Evolutionary conservation across 2,888 invertebrate genomes (phyloP).

Genomic region (Galeopsomyia nigrocyanea): DNA sequence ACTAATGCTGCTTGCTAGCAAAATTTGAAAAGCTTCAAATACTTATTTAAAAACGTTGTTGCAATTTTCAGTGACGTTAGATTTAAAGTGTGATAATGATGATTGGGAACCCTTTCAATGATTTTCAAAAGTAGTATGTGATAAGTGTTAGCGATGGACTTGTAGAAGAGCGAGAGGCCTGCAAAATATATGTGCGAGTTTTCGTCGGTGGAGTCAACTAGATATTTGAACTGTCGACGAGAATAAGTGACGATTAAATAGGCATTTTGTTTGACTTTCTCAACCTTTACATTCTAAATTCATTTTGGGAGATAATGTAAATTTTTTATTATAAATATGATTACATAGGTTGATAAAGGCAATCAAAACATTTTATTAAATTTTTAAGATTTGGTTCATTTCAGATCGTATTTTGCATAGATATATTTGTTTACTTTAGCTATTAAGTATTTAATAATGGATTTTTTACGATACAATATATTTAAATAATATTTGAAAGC

Average conservation of each 20-base stretch:
- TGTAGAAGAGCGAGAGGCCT: conserved; percentile 23
- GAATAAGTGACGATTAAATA: conserved; percentile 33
- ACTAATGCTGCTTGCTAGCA: neutral
- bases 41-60: conserved; percentile 14
- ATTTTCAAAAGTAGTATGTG: conserved; percentile 21
- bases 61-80: conserved; percentile 35
- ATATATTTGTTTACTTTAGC: too few species aligned
- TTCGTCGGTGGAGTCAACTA: conserved; percentile 35
- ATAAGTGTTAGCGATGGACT: conserved; percentile 25
- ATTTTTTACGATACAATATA: conserved; percentile 2
- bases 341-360: too few species aligned
- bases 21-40: neutral
- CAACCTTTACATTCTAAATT: neutral
- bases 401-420: too few species aligned
- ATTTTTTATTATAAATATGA: too few species aligned
- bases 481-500: neutral
- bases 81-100: conserved; percentile 25
- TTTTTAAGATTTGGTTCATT: too few species aligned
- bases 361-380: too few species aligned
- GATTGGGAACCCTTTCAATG: conserved; percentile 31
- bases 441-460: too few species aligned
- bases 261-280: conserved; percentile 40
- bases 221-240: conserved; percentile 24
- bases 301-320: too few species aligned
- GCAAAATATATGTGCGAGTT: conserved; percentile 30